Percentiles rank a stretch among this genome's conserved stretches.
phyloP scores from a whole-genome alignment of 2,113 vertebrate genomes.

The Heloderma charlesbogerti region DNA sequence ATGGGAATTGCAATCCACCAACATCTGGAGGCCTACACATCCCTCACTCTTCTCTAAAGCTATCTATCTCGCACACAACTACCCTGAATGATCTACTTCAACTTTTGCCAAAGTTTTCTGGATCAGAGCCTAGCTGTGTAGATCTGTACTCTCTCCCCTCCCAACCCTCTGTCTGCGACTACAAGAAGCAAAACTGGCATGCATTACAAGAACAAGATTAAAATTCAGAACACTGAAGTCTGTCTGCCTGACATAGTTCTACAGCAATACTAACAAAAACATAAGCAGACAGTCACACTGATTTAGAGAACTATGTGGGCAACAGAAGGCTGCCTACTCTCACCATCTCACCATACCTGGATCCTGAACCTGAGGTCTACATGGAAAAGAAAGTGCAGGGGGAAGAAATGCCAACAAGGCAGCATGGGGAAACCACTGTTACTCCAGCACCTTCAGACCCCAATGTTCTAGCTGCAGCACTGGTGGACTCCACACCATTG shows the following conservation, averaged over 20 bases:
- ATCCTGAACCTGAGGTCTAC: not conserved
- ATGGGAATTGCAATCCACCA: no score
- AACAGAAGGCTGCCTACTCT: not conserved
- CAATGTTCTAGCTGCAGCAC: not conserved
- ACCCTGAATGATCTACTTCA: not conserved
- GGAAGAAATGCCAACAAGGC: not conserved
- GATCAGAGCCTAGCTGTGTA: not conserved
- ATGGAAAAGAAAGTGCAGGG: not conserved
- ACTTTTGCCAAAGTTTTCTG: conserved; percentile 21
- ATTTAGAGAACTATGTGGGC: not conserved
- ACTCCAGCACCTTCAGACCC: not conserved
- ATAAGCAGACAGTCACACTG: conserved; percentile 1
- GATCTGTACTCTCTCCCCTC: not conserved
- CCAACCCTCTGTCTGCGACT: not conserved
- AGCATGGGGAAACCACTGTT: not conserved
- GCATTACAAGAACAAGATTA: conserved; percentile 23
- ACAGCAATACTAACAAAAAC: conserved; percentile 22
- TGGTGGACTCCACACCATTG: no score
- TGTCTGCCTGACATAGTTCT: not conserved
- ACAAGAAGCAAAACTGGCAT: not conserved
- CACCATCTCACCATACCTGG: not conserved
- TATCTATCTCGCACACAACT: not conserved
- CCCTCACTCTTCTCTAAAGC: not conserved
- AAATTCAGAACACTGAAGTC: not conserved
- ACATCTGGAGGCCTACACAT: no score